Evolutionary conservation across 2,797 vertebrate genomes (phyloP), one percentile per base, ranked within the genome.

Genomic region (Alcedo quadribrachys): DNA sequence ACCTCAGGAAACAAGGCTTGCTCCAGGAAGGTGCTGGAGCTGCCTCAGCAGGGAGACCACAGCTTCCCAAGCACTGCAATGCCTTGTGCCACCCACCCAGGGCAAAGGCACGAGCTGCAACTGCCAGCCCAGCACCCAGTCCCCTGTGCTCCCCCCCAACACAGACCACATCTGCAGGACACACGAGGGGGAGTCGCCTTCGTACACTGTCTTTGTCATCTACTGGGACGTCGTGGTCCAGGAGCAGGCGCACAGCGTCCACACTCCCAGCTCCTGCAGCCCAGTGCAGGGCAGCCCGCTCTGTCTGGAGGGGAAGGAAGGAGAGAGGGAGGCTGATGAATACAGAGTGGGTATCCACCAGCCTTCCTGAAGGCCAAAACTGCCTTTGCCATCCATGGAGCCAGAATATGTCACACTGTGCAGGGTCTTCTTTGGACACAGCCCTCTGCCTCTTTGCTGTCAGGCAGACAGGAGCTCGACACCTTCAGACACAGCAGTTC

Each of bases 251-350:
- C n/a, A 99, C 94, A 0, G 98, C 98, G 73, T 98, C 97, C 86
- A 98, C 97, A 0, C 97, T 98, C 24, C 99, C 99, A 0, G 98
- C 97, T 57, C 98, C 99, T 0, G 97, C 98, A 0, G 99, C 98
- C 99, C 99, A 99, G 96, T 99, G 99, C 92, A 99, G 94, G 14
- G 98, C 98, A 82, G 97, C 98, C 78, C 98, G 97, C 33, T 98
- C 98, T 43, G 94, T 81, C 99, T 99, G 97, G 35, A 96, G 76
- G 46, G 50, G 40, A 92, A 88, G 54, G 81, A 73, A 77, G 69
- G 42, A 67, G 25, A n/a, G 58, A 66, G 18, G 40, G 9, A 81
- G 27, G 58, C 21, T 50, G 22, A 53, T 37, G 65, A 3, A 18
- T 7, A 28, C 40, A 32, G 40, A 13, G 2, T 4, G 54, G 20